phyloP scores from a whole-genome alignment of 2,888 invertebrate genomes.

The Vesta saturnalis region DNA sequence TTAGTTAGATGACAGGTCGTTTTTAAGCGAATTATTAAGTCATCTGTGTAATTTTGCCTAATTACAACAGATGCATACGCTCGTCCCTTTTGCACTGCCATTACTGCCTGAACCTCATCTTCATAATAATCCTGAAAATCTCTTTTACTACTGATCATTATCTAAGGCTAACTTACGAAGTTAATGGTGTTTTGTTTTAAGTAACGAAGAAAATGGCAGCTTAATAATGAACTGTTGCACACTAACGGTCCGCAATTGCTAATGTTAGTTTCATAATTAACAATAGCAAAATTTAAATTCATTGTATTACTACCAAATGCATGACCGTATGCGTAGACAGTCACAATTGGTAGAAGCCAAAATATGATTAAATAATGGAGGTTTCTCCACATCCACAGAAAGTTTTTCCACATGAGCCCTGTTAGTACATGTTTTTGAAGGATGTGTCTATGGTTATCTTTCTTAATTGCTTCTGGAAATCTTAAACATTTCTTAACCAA shows the following conservation, averaged over 20 bases:
- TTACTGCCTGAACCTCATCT: slow-evolving; percentile 69
- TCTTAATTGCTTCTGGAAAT: neutral
- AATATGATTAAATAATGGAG: slow-evolving; percentile 85
- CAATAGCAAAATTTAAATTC: slow-evolving; percentile 79
- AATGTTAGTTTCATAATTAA: slow-evolving; percentile 76
- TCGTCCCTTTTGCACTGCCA: slow-evolving; percentile 74
- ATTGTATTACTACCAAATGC: slow-evolving; percentile 77
- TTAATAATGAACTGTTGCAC: slow-evolving; percentile 74
- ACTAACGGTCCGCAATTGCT: slow-evolving; percentile 45
- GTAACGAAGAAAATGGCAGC: slow-evolving; percentile 80
- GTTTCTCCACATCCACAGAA: slow-evolving; percentile 87
- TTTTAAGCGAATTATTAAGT: neutral
- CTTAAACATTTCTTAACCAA: too few relatives aligned
- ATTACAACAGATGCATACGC: slow-evolving; percentile 83
- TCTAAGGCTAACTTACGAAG: slow-evolving; percentile 71
- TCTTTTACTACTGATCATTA: slow-evolving; percentile 69
- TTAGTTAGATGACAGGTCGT: neutral
- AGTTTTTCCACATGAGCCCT: slow-evolving; percentile 89
- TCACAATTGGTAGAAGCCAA: slow-evolving; percentile 83
- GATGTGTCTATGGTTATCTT: neutral
- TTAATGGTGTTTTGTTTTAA: slow-evolving; percentile 73
- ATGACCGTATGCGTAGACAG: slow-evolving; percentile 84
- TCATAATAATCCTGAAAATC: slow-evolving; percentile 61
- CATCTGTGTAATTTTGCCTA: slow-evolving; percentile 77
- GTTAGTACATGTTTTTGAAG: slow-evolving; percentile 65